Evolutionary conservation across 2,888 invertebrate genomes (phyloP).

Genomic region (Epistrophella euchroma): DNA sequence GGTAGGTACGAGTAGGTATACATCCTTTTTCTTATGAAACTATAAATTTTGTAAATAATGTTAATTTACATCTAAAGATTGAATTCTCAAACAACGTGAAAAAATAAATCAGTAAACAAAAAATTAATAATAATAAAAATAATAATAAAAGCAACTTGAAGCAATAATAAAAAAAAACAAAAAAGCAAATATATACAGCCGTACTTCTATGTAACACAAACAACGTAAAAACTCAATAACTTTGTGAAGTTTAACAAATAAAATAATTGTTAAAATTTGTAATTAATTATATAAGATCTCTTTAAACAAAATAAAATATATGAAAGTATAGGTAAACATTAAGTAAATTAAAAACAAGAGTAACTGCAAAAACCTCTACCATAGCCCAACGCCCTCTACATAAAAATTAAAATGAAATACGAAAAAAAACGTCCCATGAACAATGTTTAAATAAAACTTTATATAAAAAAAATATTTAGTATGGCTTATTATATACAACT

Average conservation of each 20-base stretch:
- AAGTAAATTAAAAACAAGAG: conserved; percentile 45
- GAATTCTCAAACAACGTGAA: conserved; percentile 53
- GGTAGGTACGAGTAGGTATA: conserved; percentile 1
- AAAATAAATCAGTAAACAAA: conserved; percentile 19
- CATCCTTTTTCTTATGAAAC: conserved; percentile 7
- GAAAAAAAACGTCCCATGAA: conserved; percentile 64
- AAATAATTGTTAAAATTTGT: conserved; percentile 67
- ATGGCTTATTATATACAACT: conserved; percentile 53
- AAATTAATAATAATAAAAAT: background rate
- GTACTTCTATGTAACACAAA: conserved; percentile 45
- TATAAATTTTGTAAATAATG: conserved; percentile 34
- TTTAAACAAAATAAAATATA: conserved; percentile 41
- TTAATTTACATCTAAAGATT: conserved; percentile 22
- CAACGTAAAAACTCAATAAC: conserved; percentile 52
- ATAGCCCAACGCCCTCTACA: conserved; percentile 72
- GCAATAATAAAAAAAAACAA: conserved; percentile 48
- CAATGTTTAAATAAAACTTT: conserved; percentile 62
- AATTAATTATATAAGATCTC: conserved; percentile 71
- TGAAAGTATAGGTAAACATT: conserved; percentile 30
- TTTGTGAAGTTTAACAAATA: conserved; percentile 49
- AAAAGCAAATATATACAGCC: conserved; percentile 41
- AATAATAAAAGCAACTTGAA: conserved; percentile 58
- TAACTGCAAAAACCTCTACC: conserved; percentile 68
- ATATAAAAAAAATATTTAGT: conserved; percentile 47
- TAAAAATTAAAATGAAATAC: conserved; percentile 26